Base-by-base conservation (phyloP, 1,140 invertebrate genomes). In the Solenopsis fugax region DNA sequence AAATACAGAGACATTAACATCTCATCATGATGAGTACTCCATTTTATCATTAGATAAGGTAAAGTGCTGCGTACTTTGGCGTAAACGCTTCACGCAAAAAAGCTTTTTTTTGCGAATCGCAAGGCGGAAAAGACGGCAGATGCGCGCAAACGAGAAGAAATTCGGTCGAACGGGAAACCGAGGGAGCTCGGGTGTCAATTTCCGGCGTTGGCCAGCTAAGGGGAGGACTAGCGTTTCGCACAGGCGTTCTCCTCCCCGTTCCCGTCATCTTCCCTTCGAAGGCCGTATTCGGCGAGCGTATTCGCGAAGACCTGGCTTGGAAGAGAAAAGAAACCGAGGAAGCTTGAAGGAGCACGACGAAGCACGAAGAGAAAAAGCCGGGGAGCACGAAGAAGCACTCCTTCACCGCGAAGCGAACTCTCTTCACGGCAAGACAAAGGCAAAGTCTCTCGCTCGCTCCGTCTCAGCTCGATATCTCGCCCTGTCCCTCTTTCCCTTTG, bases 241-340 rank as follows among this genome's bases (percentile, higher is more conserved):
- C 85, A 89, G 88, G 78, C 90, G 85, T 86, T 77, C 75, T 89
- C 76, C 54, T 56, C n/a, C n/a, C 18, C 88, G 76, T 60, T 13
- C 37, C 29, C 45, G 54, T 88, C 86, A 48, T 90, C 89, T 78
- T 90, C 77, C 48, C 75, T 18, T 60, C 87, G 89, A 91, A 91
- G 89, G 87, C 86, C 89, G 77, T 64, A 88, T n/a, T n/a, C 81
- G 76, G 72, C 65, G 64, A 90, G 80, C 88, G 75, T 89, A 77
- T 52, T 65, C 45, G 78, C 89, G 48, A 78, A 77, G 88, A 88
- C 58, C 89, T 58, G 87, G 81, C 21, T 52, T 84, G 89, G 71
- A 82, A 65, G 85, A 87, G 88, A 90, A 90, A 86, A 88, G 89
- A 90, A 90, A 72, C 62, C 88, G 78, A 90, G 67, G 86, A 67